Base-by-base conservation (phyloP, 2,797 vertebrate species). In the Acanthornis magna region DNA sequence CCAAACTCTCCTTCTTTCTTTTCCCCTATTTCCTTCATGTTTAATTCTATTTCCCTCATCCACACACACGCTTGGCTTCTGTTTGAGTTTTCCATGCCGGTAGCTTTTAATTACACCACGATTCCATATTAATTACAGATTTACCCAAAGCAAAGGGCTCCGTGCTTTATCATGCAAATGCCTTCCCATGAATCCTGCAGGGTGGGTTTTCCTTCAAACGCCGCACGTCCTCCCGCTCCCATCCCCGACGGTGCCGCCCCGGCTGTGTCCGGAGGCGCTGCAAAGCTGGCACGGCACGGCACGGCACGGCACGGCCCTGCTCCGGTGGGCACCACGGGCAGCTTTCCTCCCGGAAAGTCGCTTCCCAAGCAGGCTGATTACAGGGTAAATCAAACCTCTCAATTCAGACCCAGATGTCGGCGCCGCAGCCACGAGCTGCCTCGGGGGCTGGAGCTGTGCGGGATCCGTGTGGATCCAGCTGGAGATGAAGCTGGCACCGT, bases 61-160 rank as follows among this genome's bases (percentile, higher is more conserved):
- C 45, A 48, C 73, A 91, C 23, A 88, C 70, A 91, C 53, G 7
- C 80, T 92, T 63, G 75, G 71, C 86, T 89, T 80, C 82, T 76
- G 63, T 89, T 94, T 67, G 81, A 76, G 79, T 91, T 89, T 91
- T 87, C 95, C 92, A 82, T 30, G 87, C 57, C 18, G 11, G 89
- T 47, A 82, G 89, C 84, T 92, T 93, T 96, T 96, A 95, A 95
- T 96, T 90, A 94, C 48, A 11, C 63, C 40, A 16, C 3, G 55
- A 90, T 95, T 86, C 66, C 84, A 62, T 63, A 86, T 93, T 85
- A 96, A 94, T 94, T 80, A 93, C 91, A 85, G 66, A 84, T 91
- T 85, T 71, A 83, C 62, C 51, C 72, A 68, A 83, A 95, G 95
- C 90, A 85, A 82, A 94, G 58, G 21, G 26, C 45, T 67, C 25